Evolutionary conservation across 2,797 vertebrate genomes (phyloP), one percentile per base, ranked within the genome.

Genomic region (Muscicapa comitata): DNA sequence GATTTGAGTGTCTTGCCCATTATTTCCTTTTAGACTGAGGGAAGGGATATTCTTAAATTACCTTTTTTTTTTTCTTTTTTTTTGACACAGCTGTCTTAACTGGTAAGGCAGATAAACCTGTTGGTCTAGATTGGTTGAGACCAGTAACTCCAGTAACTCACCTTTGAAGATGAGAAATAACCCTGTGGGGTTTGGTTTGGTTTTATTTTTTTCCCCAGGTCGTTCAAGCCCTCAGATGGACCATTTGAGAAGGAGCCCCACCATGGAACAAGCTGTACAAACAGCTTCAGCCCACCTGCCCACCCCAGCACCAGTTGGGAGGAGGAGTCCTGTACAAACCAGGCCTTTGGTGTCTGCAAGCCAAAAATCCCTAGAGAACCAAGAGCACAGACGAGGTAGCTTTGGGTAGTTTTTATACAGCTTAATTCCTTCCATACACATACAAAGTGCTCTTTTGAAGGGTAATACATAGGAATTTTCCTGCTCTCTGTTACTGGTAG

Each of bases 311-410:
- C 95, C 98, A 16, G 98, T 98, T 62, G 98, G 98, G 62, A 99
- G 98, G 92, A 99, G 99, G 97, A 98, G 97, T 96, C 97, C 98
- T 65, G 88, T 96, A 28, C 93, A 97, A 68, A 76, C 98, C 90
- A 98, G 99, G 96, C 96, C 98, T 85, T 94, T 98, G 70, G 94
- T 97, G 66, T 92, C 98, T 50, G 70, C 96, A 84, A 98, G 95
- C 97, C 99, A 99, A 94, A 99, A 98, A 96, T 97, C 98, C 3
- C 95, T 98, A 50, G 99, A 99, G 92, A 98, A 96, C 89, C 98
- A 98, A 62, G 99, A 99, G 94, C 99, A 98, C 97, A 98, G 98
- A 88, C 98, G 98, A 97, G 98, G 99, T 99, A 97, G 96, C 66
- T 95, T 90, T 65, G 89, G 48, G 21, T 77, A 6, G 50, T 71